Base-by-base conservation (phyloP, 2,888 invertebrate species). In the Athalia circularis region DNA sequence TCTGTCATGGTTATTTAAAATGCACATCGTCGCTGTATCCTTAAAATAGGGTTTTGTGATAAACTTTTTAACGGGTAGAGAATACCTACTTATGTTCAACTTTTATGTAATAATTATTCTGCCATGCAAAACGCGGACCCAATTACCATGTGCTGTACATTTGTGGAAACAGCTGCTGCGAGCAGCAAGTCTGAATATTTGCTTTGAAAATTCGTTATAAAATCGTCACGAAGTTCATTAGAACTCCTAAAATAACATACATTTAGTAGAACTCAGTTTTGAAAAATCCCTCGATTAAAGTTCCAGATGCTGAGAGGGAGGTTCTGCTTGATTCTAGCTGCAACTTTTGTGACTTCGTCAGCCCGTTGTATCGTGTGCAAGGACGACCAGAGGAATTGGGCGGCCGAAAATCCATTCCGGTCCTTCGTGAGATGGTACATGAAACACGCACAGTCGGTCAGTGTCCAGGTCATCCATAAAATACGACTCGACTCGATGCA, bases 341-440 rank as follows among this genome's bases (percentile, higher is more conserved):
- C 59, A n/a, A 8, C 59, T 47, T 59, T 72, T n/a, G 45, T n/a
- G 8, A 4, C 45, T 47, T 72, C 72, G 59, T 59, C 59, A 45
- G 72, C 72, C 47, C 47, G 15, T 0, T 29, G 29, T 13, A 15
- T 57, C 13, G 57, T 59, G 8, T 13, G 5, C 45, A 15, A 72
- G 9, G 15, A 47, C n/a, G 13, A 72, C 0, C 15, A 7, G n/a
- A 11, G 45, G 3, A 9, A 59, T 47, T 72, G 72, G 72, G 59
- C 47, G 3, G 11, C 5, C 15, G 45, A 72, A 59, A 59, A 72
- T 15, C 72, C 72, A 13, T 72, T 72, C 47, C 72, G 29, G 47
- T 59, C 62, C 62, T 43, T 64, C 62, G 15, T 75, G n/a, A 48
- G 62, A 15, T 75, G 75, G 75, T 75, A 75, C 62, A 52, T 75